These are phyloP conservation scores for Hycleus cichorii DNA, from an alignment of 1,140 invertebrate species.

Conservation along the genomic window DNA sequence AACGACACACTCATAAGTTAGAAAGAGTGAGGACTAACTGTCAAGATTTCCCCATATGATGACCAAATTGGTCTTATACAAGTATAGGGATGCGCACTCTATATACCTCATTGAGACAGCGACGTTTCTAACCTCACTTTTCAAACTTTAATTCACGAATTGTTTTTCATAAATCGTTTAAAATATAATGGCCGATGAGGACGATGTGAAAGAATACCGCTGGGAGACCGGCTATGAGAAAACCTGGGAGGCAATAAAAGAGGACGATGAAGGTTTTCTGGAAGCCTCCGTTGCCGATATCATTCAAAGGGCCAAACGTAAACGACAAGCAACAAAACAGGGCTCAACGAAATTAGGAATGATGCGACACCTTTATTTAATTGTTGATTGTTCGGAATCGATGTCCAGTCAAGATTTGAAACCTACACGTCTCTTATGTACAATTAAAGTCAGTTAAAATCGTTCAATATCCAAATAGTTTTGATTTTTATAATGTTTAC, in stretches of 20 bases:
- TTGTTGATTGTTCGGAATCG: constrained; percentile 87
- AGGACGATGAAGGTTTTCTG: constrained; percentile 88
- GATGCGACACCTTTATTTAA: constrained; percentile 89
- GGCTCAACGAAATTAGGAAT: constrained; percentile 81
- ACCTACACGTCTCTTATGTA: constrained; percentile 84
- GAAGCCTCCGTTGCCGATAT: constrained; percentile 85
- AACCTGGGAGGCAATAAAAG: constrained; percentile 94
- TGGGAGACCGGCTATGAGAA: constrained; percentile 98
- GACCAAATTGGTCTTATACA: too few relatives aligned
- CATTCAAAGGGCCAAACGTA: constrained; percentile 79
- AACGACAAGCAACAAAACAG: constrained; percentile 63
- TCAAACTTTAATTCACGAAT: too few relatives aligned
- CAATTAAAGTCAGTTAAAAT: constrained; percentile 62
- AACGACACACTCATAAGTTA: too few relatives aligned
- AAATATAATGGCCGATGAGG: constrained; percentile 54
- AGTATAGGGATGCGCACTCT: too few relatives aligned
- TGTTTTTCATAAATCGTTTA: too few relatives aligned
- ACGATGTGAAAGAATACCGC: constrained; percentile 85
- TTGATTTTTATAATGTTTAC: constrained; percentile 32
- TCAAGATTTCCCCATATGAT: too few relatives aligned
- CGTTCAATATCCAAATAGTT: background rate
- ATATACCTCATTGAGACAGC: too few relatives aligned
- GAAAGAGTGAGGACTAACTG: too few relatives aligned
- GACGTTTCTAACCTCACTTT: too few relatives aligned
- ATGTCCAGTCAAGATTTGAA: constrained; percentile 94